Evolutionary conservation across 1,140 invertebrate genomes (phyloP), one percentile per base, ranked within the genome.

Genomic region (Rhynchophorus ferrugineus): DNA sequence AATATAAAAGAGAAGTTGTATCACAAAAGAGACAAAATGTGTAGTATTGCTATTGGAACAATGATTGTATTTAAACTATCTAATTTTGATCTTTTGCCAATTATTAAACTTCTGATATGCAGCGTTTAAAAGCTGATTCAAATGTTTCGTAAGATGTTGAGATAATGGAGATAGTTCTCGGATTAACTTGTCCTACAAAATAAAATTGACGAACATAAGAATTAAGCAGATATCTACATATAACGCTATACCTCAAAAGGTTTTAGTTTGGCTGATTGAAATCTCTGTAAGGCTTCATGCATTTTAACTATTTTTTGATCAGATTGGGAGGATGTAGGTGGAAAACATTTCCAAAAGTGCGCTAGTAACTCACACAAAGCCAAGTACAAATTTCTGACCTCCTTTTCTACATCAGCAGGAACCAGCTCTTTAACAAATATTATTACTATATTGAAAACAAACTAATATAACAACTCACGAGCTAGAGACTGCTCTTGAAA

Each of bases 261-360:
- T 64, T 87, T 83, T 7, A 97, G 66, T 70, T 89, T 91, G 14
- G 84, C 85, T 59, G 82, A 78, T 70, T 93, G 85, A 73, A 95
- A 96, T 64, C 86, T 81, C 44, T 89, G 83, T 42, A 97, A 66
- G 0, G 91, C 91, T 57, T 88, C 83, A 54, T 94, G 86, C 83
- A 93, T 93, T 61, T 83, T 81, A 16, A 82, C 75, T 1, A 87
- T 81, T 71, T 94, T 91, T 21, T 89, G 84, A 65, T 91, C 84
- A 8, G 85, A 70, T 44, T 82, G 78, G 29, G 82, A 77, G 5
- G 83, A 86, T 0, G 86, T 90, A 8, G 87, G 84, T 39, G 93
- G 94, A 73, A 97, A 95, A 69, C 90, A 90, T 19, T 82, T 77
- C 93, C 94, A 98, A 73, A 97, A 94, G 71, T 96, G 91, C 49